A percentile compares a stretch with the other conserved stretches of the same genome.
Conservation (phyloP, 2,113 vertebrate species). For the Regulus satrapa region DNA sequence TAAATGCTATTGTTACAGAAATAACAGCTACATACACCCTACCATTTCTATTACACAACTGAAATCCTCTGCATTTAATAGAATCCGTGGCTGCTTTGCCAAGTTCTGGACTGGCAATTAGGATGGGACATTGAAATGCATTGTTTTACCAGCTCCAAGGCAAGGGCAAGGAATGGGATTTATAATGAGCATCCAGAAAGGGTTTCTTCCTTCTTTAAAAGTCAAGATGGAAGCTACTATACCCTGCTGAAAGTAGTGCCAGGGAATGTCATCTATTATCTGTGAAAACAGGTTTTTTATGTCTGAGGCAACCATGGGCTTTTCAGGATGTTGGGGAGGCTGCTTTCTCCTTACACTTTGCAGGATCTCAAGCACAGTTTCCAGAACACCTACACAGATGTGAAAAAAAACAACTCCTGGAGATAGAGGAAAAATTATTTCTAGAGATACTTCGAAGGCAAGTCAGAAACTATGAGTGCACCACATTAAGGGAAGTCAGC, state of each 20-base stretch:
- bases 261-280: neutral
- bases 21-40: conserved; percentile 43
- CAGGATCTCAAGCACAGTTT: neutral
- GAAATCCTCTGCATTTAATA: neutral
- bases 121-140: neutral
- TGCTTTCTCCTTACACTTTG: neutral
- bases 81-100: neutral
- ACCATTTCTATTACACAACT: neutral
- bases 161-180: neutral
- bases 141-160: conserved; percentile 1
- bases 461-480: neutral
- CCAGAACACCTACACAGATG: neutral
- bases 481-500: neutral
- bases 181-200: neutral
- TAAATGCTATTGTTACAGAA: conserved; percentile 51
- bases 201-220: neutral
- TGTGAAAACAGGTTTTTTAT: neutral
- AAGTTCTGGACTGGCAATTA: neutral
- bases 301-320: neutral
- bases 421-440: neutral
- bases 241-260: neutral
- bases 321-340: neutral
- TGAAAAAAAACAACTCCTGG: neutral
- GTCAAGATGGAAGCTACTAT: neutral
- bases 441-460: neutral